Evolutionary conservation across 2,888 invertebrate species (phyloP).

Genomic region (Eilema griseolum): DNA sequence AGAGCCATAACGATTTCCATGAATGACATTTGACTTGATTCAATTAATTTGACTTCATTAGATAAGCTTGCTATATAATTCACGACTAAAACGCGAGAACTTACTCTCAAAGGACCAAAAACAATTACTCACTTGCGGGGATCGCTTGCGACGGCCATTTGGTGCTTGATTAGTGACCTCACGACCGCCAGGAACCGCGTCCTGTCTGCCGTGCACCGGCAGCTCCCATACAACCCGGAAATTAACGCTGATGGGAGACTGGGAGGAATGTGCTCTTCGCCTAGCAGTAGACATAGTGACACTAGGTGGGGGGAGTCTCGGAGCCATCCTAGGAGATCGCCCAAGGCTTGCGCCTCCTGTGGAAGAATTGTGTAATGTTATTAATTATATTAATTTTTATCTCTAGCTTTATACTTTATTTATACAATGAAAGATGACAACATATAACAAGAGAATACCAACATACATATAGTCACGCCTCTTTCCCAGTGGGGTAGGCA

Average conservation of each 20-base stretch:
- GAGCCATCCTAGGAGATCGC: conserved; percentile 82
- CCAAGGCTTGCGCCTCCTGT: conserved; percentile 79
- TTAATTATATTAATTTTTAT: not conserved
- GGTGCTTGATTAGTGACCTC: conserved; percentile 77
- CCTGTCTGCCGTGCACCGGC: conserved; percentile 70
- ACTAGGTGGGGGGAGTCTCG: conserved; percentile 80
- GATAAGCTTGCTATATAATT: too few species aligned
- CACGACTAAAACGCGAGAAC: too few species aligned
- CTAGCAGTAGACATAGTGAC: conserved; percentile 78
- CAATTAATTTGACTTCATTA: too few species aligned
- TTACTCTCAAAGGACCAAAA: too few species aligned
- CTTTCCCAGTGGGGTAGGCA: too few species aligned
- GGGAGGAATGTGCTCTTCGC: conserved; percentile 78
- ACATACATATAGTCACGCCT: too few species aligned
- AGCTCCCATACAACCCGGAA: conserved; percentile 80
- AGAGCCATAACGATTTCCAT: too few species aligned
- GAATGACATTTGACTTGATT: too few species aligned
- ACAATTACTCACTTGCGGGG: conserved; percentile 80
- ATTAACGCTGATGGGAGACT: conserved; percentile 72
- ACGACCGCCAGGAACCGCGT: conserved; percentile 74
- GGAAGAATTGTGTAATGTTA: conserved; percentile 14
- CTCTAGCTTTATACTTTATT: not conserved
- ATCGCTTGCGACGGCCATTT: conserved; percentile 75
- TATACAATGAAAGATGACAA: too few species aligned
- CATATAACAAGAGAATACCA: too few species aligned